Evolutionary conservation across 2,888 invertebrate genomes (phyloP).

Genomic region (Eupithecia exiguata): DNA sequence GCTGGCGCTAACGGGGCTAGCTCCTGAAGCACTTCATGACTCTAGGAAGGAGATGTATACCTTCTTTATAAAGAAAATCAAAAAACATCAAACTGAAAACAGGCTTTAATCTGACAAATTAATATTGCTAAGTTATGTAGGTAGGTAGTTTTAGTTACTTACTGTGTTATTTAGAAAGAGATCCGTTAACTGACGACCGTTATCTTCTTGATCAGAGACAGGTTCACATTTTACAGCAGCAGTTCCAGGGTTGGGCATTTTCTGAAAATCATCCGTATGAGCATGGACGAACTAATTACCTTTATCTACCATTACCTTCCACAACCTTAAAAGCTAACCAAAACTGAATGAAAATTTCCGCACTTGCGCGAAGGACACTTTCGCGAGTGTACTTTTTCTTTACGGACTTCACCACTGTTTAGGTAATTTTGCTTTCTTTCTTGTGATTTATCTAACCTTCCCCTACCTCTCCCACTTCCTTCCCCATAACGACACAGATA

Average conservation of each 20-base stretch:
- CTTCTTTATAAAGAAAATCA: too few relatives aligned
- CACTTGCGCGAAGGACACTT: too few relatives aligned
- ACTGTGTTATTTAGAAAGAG: constrained; percentile 63
- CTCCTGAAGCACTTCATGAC: constrained; percentile 67
- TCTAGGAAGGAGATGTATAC: not conserved
- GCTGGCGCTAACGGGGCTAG: constrained; percentile 76
- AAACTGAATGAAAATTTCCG: too few relatives aligned
- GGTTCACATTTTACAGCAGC: constrained; percentile 72
- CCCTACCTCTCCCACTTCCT: too few relatives aligned
- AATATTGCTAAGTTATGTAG: not conserved
- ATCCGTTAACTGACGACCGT: constrained; percentile 60
- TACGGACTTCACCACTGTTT: too few relatives aligned
- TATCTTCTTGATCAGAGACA: constrained; percentile 70
- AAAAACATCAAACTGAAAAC: not conserved
- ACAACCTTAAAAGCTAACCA: too few relatives aligned
- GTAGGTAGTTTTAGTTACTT: constrained; percentile 23
- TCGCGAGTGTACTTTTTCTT: too few relatives aligned
- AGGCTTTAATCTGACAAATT: not conserved
- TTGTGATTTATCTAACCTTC: too few relatives aligned
- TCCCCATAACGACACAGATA: too few relatives aligned
- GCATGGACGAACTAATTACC: too few relatives aligned
- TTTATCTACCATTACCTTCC: too few relatives aligned
- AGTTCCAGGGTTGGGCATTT: constrained; percentile 70
- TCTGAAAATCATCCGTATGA: constrained; percentile 49
- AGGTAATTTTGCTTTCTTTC: too few relatives aligned